Evolutionary conservation across 2,113 vertebrate genomes (phyloP), one percentile per base, ranked within the genome.

Genomic region (Micronycteris hirsuta): DNA sequence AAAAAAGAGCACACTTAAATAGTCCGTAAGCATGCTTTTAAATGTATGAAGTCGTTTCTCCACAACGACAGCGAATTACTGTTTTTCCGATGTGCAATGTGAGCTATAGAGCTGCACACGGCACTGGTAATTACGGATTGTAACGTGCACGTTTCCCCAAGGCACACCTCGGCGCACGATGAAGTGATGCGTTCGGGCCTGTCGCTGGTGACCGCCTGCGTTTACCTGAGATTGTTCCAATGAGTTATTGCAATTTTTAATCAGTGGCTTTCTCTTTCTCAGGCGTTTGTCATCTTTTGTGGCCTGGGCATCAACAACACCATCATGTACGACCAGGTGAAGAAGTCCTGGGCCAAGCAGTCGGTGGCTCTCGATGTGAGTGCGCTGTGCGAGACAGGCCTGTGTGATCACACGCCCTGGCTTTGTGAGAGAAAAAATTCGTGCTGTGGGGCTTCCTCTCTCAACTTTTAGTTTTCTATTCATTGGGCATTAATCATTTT

Each of bases 231-330:
- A 96, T 94, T 82, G 97, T 96, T 7, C 41, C 43, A 96, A 28
- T 95, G 70, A 78, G 67, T 88, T 97, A 82, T 58, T 86, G 76
- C 16, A 56, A 24, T 17, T 91, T 97, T 71, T 97, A 97, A 94
- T 96, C 89, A 94, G 56, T 45, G 17, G 73, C 63, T 97, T 88
- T 96, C 97, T 80, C 95, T 95, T 94, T 97, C 86, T 94, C 97
- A 99, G 99, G 99, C 99, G 38, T 99, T 99, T 98, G 99, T 99
- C 98, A 99, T 99, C 98, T 99, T 99, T 97, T 99, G 99, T 97
- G 99, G 99, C 86, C 98, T 99, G 94, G 99, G 99, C 86, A 99
- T 99, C 98, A 99, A 99, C 98, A 99, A 99, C 98, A 99, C 99
- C 74, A 99, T 99, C 98, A 99, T 99, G 99, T 99, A 99, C 20